Evolutionary conservation across 2,888 invertebrate genomes (phyloP).

Genomic region (Tachina grossa): DNA sequence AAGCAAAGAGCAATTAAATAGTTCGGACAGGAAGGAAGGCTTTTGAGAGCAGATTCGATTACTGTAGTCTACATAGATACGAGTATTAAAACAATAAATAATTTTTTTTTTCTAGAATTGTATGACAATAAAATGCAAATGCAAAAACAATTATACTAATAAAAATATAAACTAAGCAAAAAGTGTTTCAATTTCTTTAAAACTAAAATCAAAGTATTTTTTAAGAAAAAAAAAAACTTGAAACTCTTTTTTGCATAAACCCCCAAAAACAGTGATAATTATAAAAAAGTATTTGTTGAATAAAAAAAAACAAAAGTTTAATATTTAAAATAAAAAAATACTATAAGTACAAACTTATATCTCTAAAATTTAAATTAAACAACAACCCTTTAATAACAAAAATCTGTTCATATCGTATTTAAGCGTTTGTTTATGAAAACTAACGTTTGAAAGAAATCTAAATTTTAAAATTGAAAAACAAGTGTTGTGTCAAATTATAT

Average conservation of each 20-base stretch:
- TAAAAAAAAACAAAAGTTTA: slow-evolving; percentile 70
- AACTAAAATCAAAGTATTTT: slow-evolving; percentile 52
- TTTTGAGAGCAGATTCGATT: background rate
- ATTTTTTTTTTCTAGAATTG: slow-evolving; percentile 72
- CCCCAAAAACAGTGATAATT: slow-evolving; percentile 56
- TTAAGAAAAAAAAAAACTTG: slow-evolving; percentile 37
- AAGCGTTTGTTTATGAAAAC: slow-evolving; percentile 17
- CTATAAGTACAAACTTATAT: slow-evolving; percentile 74
- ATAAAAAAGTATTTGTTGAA: slow-evolving; percentile 71
- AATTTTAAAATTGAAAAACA: slow-evolving; percentile 46
- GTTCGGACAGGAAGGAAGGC: background rate
- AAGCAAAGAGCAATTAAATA: slow-evolving; percentile 3
- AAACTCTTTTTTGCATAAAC: slow-evolving; percentile 73
- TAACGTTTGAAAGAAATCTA: slow-evolving; percentile 23
- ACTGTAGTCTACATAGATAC: slow-evolving; percentile 50
- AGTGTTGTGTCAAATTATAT: slow-evolving; percentile 71
- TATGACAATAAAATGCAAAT: slow-evolving; percentile 80
- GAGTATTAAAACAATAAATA: slow-evolving; percentile 45
- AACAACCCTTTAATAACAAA: slow-evolving; percentile 35
- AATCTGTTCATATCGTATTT: slow-evolving; percentile 59
- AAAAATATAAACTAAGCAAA: slow-evolving; percentile 51
- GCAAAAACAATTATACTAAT: slow-evolving; percentile 34
- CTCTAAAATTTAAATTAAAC: slow-evolving; percentile 69
- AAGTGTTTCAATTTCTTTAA: slow-evolving; percentile 77
- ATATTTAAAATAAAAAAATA: slow-evolving; percentile 33